Evolutionary conservation across 2,113 vertebrate genomes (phyloP), one percentile per base, ranked within the genome.

Genomic region (Oceanodroma tethys): DNA sequence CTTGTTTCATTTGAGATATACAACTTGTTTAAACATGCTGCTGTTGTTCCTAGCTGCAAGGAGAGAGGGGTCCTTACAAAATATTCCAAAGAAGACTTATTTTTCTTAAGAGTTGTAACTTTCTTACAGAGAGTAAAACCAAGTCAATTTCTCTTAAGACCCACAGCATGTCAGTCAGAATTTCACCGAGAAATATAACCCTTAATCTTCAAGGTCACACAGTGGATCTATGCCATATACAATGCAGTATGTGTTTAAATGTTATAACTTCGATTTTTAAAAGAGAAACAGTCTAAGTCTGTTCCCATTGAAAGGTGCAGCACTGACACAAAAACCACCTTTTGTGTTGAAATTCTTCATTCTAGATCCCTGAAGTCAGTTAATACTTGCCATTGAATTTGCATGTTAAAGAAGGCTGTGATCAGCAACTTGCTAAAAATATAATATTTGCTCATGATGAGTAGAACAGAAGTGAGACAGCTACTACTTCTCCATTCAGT

Each of bases 341-440:
- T 86, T 66, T 83, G 10, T 62, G 19, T 19, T 45, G 5, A 50
- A 73, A 86, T 53, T 68, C 38, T 52, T 72, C 8, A 34, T 60
- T 73, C n/a, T 34, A 53, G 6, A 81, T 74, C 6, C 21, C 11
- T 23, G 23, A 73, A 55, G 9, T 50, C 30, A 53, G 12, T 7
- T 68, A 16, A 22, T 60, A 29, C 27, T 62, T 81, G 16, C 6
- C 7, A 17, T 7, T 81, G 40, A 55, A 11, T 59, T 81, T 93
- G 4, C 32, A 52, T 42, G 25, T 52, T 66, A 68, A 52, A 73
- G 52, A 81, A 42, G 12, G 2, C 6, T 71, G 26, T 81, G 32
- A 94, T 23, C 8, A 95, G 29, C 66, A 86, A 42, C 18, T 88
- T 79, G 16, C 13, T 63, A 85, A 95, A 92, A 70, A 43, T 32